phyloP scores from a whole-genome alignment of 2,888 invertebrate genomes.

The Stenchaetothrips biformis region DNA sequence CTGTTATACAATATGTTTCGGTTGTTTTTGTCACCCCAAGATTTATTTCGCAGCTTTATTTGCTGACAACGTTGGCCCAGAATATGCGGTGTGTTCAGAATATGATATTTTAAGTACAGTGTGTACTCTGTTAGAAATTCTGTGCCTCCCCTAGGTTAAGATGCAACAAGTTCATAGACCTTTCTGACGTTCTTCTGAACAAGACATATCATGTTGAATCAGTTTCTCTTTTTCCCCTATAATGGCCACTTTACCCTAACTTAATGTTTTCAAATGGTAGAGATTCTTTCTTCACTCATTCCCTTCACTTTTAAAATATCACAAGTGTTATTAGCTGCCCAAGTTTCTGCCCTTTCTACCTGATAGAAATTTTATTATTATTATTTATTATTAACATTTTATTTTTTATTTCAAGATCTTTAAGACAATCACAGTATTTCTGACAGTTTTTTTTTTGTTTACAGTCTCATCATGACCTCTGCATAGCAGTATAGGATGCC shows the following conservation, averaged over 20 bases:
- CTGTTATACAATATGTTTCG: slow-evolving; percentile 4
- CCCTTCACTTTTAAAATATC: not conserved
- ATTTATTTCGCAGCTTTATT: not conserved
- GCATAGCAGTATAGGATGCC: slow-evolving; percentile 56
- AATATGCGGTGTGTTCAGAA: not conserved
- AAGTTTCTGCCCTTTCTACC: not conserved
- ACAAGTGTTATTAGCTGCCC: not conserved
- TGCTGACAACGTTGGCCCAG: not conserved
- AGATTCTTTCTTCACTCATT: not conserved
- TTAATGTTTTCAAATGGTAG: not conserved
- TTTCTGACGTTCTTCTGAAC: not conserved
- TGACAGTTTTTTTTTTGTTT: not conserved
- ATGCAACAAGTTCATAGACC: slow-evolving; percentile 10
- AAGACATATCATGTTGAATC: too few relatives aligned
- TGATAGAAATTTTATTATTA: not conserved
- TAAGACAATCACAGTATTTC: too few relatives aligned
- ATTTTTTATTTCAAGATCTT: too few relatives aligned
- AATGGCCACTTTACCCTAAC: not conserved
- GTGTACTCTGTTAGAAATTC: too few relatives aligned
- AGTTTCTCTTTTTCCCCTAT: too few relatives aligned
- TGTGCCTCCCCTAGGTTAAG: not conserved
- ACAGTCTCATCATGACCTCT: not conserved
- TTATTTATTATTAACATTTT: slow-evolving; percentile 20
- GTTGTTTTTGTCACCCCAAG: not conserved
- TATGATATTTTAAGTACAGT: too few relatives aligned